Evolutionary conservation across 1,140 invertebrate species (phyloP).

Genomic region (Drosophila pachea): DNA sequence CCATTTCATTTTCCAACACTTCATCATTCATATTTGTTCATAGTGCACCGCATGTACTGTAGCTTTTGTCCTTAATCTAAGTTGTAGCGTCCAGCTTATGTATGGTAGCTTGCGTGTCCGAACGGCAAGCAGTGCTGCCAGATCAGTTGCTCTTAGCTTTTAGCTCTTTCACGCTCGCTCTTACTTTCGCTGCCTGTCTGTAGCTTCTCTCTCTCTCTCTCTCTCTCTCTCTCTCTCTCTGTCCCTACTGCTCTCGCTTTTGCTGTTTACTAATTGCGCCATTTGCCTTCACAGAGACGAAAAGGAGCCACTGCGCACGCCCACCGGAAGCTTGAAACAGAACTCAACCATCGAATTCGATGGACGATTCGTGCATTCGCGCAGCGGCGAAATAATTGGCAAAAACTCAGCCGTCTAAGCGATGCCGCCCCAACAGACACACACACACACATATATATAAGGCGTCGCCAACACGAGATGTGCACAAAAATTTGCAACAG

Average conservation of each 20-base stretch:
- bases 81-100: conserved; percentile 1
- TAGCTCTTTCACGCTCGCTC: background rate
- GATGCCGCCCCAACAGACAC: too few species aligned
- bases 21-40: conserved; percentile 27
- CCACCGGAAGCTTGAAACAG: conserved; percentile 84
- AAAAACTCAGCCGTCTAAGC: conserved; percentile 90
- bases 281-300: conserved; percentile 83
- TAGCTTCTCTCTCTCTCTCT: background rate
- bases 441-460: too few species aligned
- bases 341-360: conserved; percentile 90
- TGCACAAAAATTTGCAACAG: conserved; percentile 51
- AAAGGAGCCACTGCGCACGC: conserved; percentile 88
- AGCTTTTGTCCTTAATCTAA: background rate
- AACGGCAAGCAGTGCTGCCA: background rate
- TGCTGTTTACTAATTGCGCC: background rate
- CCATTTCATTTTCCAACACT: conserved; percentile 26
- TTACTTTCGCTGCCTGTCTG: background rate
- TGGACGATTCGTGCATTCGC: conserved; percentile 87
- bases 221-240: background rate
- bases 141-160: background rate
- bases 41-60: conserved; percentile 27
- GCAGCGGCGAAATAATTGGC: conserved; percentile 88
- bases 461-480: background rate
- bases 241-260: background rate
- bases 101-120: background rate